A percentile compares a stretch with the other conserved stretches of the same genome.
phyloP scores from a whole-genome alignment of 2,113 vertebrate species.

The Elgaria multicarinata region DNA sequence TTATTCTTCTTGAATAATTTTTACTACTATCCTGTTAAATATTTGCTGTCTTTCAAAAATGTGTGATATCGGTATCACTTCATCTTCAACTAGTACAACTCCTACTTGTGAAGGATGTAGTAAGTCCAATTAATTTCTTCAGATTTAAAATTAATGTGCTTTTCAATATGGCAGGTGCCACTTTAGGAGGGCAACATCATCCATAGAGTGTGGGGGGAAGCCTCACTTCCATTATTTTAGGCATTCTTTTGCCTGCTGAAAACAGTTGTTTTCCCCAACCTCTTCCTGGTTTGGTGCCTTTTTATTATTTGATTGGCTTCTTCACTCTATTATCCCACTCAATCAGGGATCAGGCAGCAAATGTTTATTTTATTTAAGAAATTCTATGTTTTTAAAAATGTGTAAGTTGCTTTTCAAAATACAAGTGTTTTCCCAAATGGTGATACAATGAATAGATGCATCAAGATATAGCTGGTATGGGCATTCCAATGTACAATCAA shows the following conservation, averaged over 20 bases:
- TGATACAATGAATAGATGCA: neutral
- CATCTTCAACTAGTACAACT: neutral
- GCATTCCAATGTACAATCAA: neutral
- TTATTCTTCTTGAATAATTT: neutral
- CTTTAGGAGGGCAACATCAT: neutral
- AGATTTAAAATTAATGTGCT: neutral
- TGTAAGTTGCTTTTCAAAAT: neutral
- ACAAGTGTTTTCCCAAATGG: neutral
- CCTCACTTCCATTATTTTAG: neutral
- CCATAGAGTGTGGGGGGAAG: neutral
- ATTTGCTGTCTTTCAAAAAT: neutral
- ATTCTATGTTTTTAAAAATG: neutral
- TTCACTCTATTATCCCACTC: neutral
- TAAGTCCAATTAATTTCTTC: neutral
- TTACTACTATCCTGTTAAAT: constrained; percentile 5
- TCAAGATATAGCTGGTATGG: neutral
- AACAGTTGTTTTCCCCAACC: neutral
- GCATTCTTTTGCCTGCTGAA: too few species aligned
- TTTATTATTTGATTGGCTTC: neutral
- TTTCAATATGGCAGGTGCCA: neutral
- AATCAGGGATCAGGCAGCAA: neutral
- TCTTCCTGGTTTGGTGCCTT: neutral
- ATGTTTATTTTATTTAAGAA: neutral
- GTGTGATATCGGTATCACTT: constrained; percentile 21
- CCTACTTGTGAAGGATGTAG: neutral